phyloP scores from a whole-genome alignment of 2,888 invertebrate genomes.

The Drosophila gaucha region DNA sequence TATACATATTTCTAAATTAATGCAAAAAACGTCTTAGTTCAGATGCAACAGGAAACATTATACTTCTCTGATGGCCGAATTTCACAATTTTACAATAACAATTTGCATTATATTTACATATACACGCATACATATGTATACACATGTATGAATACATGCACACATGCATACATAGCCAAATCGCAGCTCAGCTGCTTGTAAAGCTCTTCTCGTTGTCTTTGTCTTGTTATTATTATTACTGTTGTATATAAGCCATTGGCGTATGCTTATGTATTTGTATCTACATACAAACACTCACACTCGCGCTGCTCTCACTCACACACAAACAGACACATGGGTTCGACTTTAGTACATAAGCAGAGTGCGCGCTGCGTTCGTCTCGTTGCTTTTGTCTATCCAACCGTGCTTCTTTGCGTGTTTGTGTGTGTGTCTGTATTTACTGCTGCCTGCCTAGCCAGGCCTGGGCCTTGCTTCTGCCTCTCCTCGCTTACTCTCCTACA shows the following conservation, averaged over 20 bases:
- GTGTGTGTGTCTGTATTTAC: conserved; percentile 24
- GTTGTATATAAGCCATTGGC: conserved; percentile 39
- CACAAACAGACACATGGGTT: conserved; percentile 38
- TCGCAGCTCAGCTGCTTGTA: conserved; percentile 54
- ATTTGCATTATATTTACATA: conserved; percentile 48
- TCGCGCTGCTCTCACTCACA: conserved; percentile 25
- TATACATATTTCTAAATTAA: background rate
- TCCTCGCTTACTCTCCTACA: conserved; percentile 15
- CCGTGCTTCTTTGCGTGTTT: conserved; percentile 55
- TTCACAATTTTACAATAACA: conserved; percentile 52
- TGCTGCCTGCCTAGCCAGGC: conserved; percentile 24
- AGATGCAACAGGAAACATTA: conserved; percentile 28
- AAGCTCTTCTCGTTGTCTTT: conserved; percentile 47
- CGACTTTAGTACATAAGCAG: conserved; percentile 69
- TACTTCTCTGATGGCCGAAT: conserved; percentile 36
- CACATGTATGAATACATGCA: conserved; percentile 4
- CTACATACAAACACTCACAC: conserved; percentile 27
- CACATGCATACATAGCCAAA: conserved; percentile 25
- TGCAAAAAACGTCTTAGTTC: conserved; percentile 7
- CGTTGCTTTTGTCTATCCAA: conserved; percentile 76
- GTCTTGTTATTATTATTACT: conserved; percentile 34
- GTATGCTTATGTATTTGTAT: conserved; percentile 11
- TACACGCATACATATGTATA: conserved; percentile 3
- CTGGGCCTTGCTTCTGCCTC: conserved; percentile 26
- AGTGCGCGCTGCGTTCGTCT: conserved; percentile 43